Evolutionary conservation across 2,113 vertebrate genomes (phyloP).

Genomic region (Lathamus discolor): DNA sequence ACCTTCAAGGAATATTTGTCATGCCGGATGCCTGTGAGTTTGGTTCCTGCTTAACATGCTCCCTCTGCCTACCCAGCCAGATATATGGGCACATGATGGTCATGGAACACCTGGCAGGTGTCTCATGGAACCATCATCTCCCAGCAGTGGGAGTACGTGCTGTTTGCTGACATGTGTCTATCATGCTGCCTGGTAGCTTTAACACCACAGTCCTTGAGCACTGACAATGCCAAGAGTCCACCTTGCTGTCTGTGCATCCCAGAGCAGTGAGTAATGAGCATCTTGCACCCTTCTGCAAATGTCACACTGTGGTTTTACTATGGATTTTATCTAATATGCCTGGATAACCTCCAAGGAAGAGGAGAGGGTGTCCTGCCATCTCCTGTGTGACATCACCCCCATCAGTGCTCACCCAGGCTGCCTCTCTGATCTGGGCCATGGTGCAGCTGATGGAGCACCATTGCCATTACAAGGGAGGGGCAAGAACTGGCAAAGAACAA

Average conservation of each 20-base stretch:
- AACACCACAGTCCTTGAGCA: background rate
- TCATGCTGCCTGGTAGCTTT: background rate
- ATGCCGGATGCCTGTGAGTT: background rate
- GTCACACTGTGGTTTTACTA: background rate
- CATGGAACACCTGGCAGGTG: rapidly evolving
- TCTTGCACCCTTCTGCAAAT: background rate
- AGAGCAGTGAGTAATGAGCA: background rate
- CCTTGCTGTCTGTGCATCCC: background rate
- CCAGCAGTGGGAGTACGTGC: background rate
- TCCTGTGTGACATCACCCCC: background rate
- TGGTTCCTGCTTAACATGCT: background rate
- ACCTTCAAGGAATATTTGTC: background rate
- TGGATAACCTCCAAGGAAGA: background rate
- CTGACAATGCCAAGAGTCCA: background rate
- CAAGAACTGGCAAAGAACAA: background rate
- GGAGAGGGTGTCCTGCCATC: background rate
- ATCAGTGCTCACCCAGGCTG: background rate
- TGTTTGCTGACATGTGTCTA: background rate
- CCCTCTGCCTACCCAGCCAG: background rate
- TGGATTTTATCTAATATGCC: background rate
- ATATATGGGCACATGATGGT: background rate
- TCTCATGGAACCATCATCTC: background rate
- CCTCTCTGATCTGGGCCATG: background rate
- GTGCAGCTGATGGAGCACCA: background rate
- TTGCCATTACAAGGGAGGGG: background rate